Evolutionary conservation across 1,140 invertebrate genomes (phyloP), one percentile per base, ranked within the genome.

Genomic region (Magallana angulata): DNA sequence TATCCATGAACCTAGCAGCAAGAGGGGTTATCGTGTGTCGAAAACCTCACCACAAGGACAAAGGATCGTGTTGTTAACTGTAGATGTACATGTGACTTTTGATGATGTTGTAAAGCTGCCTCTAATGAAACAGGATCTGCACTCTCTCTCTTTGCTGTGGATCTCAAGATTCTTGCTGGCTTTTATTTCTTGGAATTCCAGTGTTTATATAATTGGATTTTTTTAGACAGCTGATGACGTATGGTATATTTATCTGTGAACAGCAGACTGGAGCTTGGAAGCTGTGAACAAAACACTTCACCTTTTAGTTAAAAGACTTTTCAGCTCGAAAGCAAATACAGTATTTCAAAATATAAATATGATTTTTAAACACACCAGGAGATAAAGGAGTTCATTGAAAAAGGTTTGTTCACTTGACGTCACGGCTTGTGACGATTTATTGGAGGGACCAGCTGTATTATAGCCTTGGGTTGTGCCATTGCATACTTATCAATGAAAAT

Each of bases 401-500:
- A 71, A 71, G 68, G 68, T 71, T 71, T 30, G 68, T 71, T 71
- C 18, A 71, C 24, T 71, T 71, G 68, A 71, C 68, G 68, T 71
- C 68, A 71, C 68, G 24, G 68, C 68, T 71, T 71, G 68, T 71
- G 68, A 71, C 68, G 60, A 62, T 71, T 71, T 71, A 71, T 71
- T 71, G 68, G 68, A 12, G 24, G 24, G 8, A 30, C 24, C 24
- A 30, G 68, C 68, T 30, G 68, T 30, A 71, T 71, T 71, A 24
- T 30, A 71, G 36, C 68, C 68, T 71, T 36, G 24, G 36, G 68
- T 71, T 71, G 68, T 71, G 68, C 24, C 68, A 71, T 30, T 12
- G 68, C 68, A 71, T 71, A 71, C 36, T 71, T 71, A 71, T 71
- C 68, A 71, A 71, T 71, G 68, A 71, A 71, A 71, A 71, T 71